Evolutionary conservation across 1,140 invertebrate genomes (phyloP), one percentile per base, ranked within the genome.

Genomic region (Drosophila ogumai): DNA sequence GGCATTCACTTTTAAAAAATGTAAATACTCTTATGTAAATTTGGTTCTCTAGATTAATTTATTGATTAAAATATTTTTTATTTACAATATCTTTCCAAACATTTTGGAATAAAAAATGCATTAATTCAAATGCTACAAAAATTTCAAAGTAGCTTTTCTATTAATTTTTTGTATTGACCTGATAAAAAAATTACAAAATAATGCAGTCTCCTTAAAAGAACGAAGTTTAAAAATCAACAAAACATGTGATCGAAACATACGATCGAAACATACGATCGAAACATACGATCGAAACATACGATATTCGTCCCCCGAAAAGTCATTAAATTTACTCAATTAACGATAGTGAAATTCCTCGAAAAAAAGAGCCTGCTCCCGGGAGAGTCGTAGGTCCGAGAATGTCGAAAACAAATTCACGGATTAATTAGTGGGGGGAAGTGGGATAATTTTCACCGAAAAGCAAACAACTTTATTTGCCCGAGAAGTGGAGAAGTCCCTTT

Each of bases 401-500:
- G 19, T 6, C 3, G 25, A 56, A 40, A 63, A 63, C 50, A 57
- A 57, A 1, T 25, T 31, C 36, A 6, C 0, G 41, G 55, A 60
- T 25, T 41, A 5, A 40, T 31, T 15, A 40, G 8, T 19, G 43
- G 3, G n/a, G 7, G 3, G n/a, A 25, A 19, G 1, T 19, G 28
- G 12, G 28, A 2, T 3, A 67, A 22, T 52, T 43, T 59, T 22
- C 36, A 1, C 8, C 22, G 7, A 60, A 59, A 49, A 31, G 0
- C 25, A 1, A 28, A 8, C 46, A n/a, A 41, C 47, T 31, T 31
- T 25, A 49, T 32, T 50, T 22, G n/a, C n/a, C 22, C 22, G 22
- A 6, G 10, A 15, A 22, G 17, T 10, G 9, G 60, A 81, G 63
- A 76, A 78, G 72, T 87, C 84, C 84, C 84, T 88, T 88, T 88